Base-by-base conservation (phyloP, 2,113 vertebrate species). In the Isichthys henryi region DNA sequence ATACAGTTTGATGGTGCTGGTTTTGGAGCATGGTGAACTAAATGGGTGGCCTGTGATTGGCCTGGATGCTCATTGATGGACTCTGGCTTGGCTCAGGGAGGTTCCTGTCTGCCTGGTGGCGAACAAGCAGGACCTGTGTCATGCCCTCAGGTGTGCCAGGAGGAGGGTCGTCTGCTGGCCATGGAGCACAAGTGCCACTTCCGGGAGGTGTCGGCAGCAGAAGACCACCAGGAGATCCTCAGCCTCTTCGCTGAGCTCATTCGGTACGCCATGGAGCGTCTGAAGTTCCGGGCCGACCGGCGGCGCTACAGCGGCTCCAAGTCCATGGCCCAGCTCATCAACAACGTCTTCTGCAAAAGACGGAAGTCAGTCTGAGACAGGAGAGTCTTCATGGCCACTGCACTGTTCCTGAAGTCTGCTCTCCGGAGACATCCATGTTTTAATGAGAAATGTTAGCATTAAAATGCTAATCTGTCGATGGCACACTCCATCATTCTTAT, bases 271-370 rank as follows among this genome's bases (percentile, higher is more conserved):
- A 94, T 95, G 94, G 96, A 96, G 66, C 94, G 93, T 62, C 93
- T 95, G 66, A 96, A 95, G 92, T 91, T 92, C 91, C 89, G 95
- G 0, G 92, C 94, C 0, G 95, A 96, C 92, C 92, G 93, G 5
- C 93, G 95, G 1, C 93, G 95, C 91, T 95, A 95, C 94, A 96
- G 95, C 62, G 94, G 96, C 89, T 95, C 96, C 90, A 96, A 95
- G 91, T 96, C 95, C 8, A 95, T 96, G 96, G 95, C 94, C 91
- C 96, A 96, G 53, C 94, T 96, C 87, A 96, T 96, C 92, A 96
- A 95, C 93, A 96, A 96, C 3, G 92, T 96, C 89, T 96, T 96
- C 83, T 95, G 96, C 21, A 96, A 96, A 91, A 94, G 95, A 91
- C 95, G 96, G 92, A 95, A 95, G 92, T 96, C 95, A 0, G 95